Base-by-base conservation (phyloP, 2,888 invertebrate species). In the Hydraecia micacea region DNA sequence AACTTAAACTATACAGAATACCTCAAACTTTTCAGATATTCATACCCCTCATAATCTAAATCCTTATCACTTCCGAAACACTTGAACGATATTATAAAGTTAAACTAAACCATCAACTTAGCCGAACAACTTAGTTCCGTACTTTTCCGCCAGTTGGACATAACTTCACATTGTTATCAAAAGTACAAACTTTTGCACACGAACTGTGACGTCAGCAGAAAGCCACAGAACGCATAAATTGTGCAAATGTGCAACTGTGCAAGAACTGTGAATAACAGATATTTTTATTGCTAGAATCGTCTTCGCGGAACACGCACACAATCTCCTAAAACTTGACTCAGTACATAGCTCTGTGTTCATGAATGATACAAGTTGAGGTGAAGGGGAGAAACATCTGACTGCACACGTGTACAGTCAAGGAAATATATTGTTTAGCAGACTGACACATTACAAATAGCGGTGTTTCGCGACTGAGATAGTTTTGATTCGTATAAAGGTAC, bases 31-130 rank as follows among this genome's bases (percentile, higher is more conserved):
- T 21, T 49, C 58, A 75, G 49, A 66, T 66, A 75, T 79, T 75
- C 39, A 42, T 32, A 58, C 36, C 55, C 28, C 36, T 63, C 78
- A 68, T 77, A 83, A 83, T 83, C 60, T 83, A 55, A 67, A 55
- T 58, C 67, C 77, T 83, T 77, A 80, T 80, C 77, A 77, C 83
- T 83, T 83, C 46, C n/a, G 13, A 83, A 80, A 63, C 78, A 69
- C 39, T 80, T 63, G 39, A 77, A 46, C 21, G 83, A 63, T 77
- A 77, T 63, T 67, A 77, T 63, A 49, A 80, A 81, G 68, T 80
- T 73, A 46, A 60, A 9, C 63, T 69, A 46, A 60, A 9, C 63
- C 69, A 68, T 28, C 60, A 66, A 52, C 70, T 28, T 60, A 62
- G 58, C 42, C 62, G 32, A 58, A 73, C 70, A 63, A 72, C 65